Evolutionary conservation across 2,797 vertebrate species (phyloP), one percentile per base, ranked within the genome.

Genomic region (Aselliscus stoliczkanus): DNA sequence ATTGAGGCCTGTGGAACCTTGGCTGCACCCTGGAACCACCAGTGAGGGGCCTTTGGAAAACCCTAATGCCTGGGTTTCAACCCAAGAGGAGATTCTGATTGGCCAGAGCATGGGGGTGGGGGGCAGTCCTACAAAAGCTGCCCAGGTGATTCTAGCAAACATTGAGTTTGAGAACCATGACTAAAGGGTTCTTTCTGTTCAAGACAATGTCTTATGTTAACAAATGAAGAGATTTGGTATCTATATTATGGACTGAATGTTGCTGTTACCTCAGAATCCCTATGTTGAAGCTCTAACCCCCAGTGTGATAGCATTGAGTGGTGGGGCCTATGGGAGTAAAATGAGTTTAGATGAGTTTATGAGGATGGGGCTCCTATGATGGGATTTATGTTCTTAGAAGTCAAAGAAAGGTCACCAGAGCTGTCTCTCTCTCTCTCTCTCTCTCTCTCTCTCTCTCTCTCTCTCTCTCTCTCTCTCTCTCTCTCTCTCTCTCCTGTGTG

Each of bases 71-170:
- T 83, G 37, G 13, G 9, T 39, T 47, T 90, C 50, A 72, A 5
- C 4, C 25, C 27, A 39, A 37, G 39, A 64, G 12, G 60, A 90
- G 27, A 83, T 58, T 75, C 80, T 65, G 8, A 90, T 34, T 52
- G n/a, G 21, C 29, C 39, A 7, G 25, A 18, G n/a, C 2, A 3
- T 0, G 1, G 0, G 18, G 18, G 31, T 11, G n/a, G n/a, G n/a
- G n/a, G n/a, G n/a, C n/a, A n/a, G n/a, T n/a, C n/a, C 64, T 81
- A 13, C 75, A 27, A 75, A 94, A 62, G 3, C 37, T 82, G 39
- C 79, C 92, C 60, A 27, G 5, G 20, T 37, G 37, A 67, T 56
- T 82, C n/a, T 73, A 67, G 64, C 8, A 31, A 1, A 27, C 18
- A 8, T 20, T 27, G 17, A 85, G 31, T 60, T 75, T 64, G 62